Conservation (phyloP, 2,113 vertebrate species). For the Sorex araneus region DNA sequence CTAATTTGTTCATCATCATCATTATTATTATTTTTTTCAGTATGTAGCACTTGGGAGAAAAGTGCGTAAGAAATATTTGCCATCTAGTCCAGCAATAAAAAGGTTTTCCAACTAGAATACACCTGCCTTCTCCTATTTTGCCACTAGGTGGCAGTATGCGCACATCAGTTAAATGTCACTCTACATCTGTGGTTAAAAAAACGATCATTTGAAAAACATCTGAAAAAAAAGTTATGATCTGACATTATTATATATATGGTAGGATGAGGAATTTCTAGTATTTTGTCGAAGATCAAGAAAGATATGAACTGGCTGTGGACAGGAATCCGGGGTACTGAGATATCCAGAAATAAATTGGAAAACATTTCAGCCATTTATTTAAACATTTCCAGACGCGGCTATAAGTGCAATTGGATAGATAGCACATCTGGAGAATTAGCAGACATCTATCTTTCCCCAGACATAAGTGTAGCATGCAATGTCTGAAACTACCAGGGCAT, state of each 20-base stretch:
- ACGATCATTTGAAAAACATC: background rate
- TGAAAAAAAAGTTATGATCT: conserved; percentile 30
- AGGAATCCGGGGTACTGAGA: conserved; percentile 14
- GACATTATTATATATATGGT: background rate
- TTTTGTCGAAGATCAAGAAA: conserved; percentile 53
- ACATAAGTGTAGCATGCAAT: conserved; percentile 65
- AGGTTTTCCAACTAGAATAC: background rate
- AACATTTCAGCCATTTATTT: conserved; percentile 48
- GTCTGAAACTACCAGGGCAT: conserved; percentile 67
- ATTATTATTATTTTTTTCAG: too few relatives aligned
- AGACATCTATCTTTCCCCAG: conserved; percentile 82
- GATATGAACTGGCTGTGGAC: conserved; percentile 33
- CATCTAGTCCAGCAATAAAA: rapidly evolving
- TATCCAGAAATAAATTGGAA: conserved; percentile 48
- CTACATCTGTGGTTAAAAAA: background rate
- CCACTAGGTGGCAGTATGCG: conserved; percentile 75
- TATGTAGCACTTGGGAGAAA: too few relatives aligned
- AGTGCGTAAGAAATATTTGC: background rate
- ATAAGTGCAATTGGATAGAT: conserved; percentile 55
- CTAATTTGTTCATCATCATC: too few relatives aligned
- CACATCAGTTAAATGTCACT: background rate
- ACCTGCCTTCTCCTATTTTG: background rate
- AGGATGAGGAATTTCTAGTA: conserved; percentile 29
- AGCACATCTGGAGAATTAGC: conserved; percentile 79
- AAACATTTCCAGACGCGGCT: conserved; percentile 78